A percentile compares a stretch with the other conserved stretches of the same genome.
Conservation (phyloP, 2,888 invertebrate species). For the Ochropleura leucogaster region DNA sequence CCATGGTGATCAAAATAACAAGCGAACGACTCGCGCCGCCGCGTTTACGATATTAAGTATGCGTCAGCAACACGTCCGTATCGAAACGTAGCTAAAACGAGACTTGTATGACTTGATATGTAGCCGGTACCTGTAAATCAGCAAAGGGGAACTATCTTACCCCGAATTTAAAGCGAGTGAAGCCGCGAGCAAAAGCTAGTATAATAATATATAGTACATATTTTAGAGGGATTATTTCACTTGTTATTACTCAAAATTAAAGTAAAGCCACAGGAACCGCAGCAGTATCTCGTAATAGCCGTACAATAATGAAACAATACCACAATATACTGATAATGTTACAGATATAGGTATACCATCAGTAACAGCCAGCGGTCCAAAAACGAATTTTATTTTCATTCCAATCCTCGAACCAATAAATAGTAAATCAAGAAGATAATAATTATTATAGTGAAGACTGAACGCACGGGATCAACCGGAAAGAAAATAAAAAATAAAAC, state of each 20-base stretch:
- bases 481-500: conserved; percentile 4
- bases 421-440: conserved; percentile 64
- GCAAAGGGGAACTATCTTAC: no score
- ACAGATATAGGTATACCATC: conserved; percentile 55
- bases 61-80: no score
- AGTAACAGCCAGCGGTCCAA: conserved; percentile 67
- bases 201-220: neutral
- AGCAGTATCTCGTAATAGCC: no score
- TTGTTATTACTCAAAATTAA: neutral
- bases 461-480: conserved; percentile 66
- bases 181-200: no score
- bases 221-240: neutral
- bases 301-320: conserved; percentile 33
- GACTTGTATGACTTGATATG: no score
- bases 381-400: conserved; percentile 75
- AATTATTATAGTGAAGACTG: conserved; percentile 69
- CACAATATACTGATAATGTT: conserved; percentile 27
- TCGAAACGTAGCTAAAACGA: no score
- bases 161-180: no score
- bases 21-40: no score
- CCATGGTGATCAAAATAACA: no score
- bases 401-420: conserved; percentile 65
- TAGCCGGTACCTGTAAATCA: no score
- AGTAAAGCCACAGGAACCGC: conserved; percentile 3
- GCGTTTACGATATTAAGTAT: no score